Conservation (phyloP, 2,113 vertebrate genomes). For the Calyptomena viridis region DNA sequence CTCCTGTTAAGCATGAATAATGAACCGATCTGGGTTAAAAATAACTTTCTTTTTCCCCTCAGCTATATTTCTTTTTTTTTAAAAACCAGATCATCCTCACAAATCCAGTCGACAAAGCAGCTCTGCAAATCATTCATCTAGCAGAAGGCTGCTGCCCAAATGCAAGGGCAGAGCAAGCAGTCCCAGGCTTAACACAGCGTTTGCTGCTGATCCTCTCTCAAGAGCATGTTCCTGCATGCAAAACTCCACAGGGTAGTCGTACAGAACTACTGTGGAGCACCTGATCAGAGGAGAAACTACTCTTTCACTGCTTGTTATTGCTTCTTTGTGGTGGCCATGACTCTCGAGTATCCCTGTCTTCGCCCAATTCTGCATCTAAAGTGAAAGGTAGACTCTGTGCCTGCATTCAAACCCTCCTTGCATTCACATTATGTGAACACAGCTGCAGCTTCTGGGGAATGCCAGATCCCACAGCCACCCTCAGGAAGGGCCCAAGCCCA, state of each 20-base stretch:
- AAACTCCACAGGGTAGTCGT: background rate
- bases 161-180: background rate
- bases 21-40: background rate
- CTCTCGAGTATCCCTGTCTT: background rate
- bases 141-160: background rate
- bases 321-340: background rate
- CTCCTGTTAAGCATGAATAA: slow-evolving; percentile 27
- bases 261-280: background rate
- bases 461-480: background rate
- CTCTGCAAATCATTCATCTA: background rate
- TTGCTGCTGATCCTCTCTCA: background rate
- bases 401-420: background rate
- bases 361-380: background rate
- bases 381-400: background rate
- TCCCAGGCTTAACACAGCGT: background rate
- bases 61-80: background rate
- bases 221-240: background rate
- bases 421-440: background rate
- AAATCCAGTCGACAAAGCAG: slow-evolving; percentile 8
- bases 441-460: background rate
- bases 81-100: slow-evolving; percentile 32
- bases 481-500: background rate
- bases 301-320: background rate
- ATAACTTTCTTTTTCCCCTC: background rate
- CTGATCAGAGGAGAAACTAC: background rate